Evolutionary conservation across 2,888 invertebrate genomes (phyloP).

Genomic region (Leucoptera coffeella): DNA sequence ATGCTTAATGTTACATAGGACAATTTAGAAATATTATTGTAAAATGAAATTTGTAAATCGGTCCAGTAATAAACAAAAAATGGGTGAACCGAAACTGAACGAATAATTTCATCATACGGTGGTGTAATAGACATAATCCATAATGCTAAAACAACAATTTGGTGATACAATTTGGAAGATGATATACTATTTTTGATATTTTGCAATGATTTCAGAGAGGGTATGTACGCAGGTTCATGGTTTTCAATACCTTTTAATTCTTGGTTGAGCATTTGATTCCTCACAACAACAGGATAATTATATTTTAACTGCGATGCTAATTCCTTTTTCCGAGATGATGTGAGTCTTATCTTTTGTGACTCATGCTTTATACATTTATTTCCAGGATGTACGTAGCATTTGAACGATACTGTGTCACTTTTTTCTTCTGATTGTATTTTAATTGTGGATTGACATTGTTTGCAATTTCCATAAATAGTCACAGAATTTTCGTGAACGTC

Average conservation of each 20-base stretch:
- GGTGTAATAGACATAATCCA: slow-evolving; percentile 4
- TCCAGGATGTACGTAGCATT: slow-evolving; percentile 3
- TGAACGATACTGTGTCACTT: slow-evolving; percentile 1
- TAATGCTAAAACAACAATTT: slow-evolving; percentile 6
- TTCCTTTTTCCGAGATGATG: slow-evolving; percentile 4
- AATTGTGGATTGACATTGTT: not conserved
- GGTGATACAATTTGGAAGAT: slow-evolving; percentile 3
- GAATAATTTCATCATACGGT: slow-evolving; percentile 2
- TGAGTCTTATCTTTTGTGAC: slow-evolving; percentile 4
- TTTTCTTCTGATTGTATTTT: slow-evolving; percentile 1
- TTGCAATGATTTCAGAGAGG: slow-evolving; percentile 5
- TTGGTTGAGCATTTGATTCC: slow-evolving; percentile 2
- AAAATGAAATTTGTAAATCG: slow-evolving; percentile 3
- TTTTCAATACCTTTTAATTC: slow-evolving; percentile 3
- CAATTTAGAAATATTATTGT: slow-evolving; percentile 4
- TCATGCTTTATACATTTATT: slow-evolving; percentile 3
- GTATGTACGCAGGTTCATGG: slow-evolving; percentile 5
- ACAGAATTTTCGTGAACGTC: not conserved
- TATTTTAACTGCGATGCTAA: slow-evolving; percentile 5
- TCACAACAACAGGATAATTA: slow-evolving; percentile 5
- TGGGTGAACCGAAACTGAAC: slow-evolving; percentile 4
- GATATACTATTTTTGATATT: slow-evolving; percentile 3
- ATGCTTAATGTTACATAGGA: no score
- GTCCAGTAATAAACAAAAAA: slow-evolving; percentile 5
- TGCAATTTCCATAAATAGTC: not conserved